These are phyloP conservation scores for Tortricodes alternella DNA, from an alignment of 2,888 invertebrate species.

Conservation along the genomic window DNA sequence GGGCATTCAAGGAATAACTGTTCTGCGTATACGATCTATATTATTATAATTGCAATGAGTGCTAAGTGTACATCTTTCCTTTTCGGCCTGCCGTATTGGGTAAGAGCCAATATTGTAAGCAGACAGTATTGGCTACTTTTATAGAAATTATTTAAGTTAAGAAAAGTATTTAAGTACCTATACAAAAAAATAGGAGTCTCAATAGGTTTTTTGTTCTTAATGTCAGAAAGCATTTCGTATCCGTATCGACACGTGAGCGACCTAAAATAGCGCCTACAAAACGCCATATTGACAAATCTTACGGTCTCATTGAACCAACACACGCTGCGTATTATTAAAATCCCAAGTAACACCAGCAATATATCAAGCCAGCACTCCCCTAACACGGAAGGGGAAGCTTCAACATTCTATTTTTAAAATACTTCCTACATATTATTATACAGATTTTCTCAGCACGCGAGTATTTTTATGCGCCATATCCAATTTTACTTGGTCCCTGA, in stretches of 20 bases:
- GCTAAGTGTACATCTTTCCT: too few relatives aligned
- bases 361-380: conserved; percentile 77
- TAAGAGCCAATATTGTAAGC: too few relatives aligned
- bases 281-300: conserved; percentile 80
- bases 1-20: too few relatives aligned
- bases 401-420: conserved; percentile 74
- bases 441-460: conserved; percentile 67
- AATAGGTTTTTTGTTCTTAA: neutral
- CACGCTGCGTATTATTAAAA: conserved; percentile 79
- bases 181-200: neutral
- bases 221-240: neutral
- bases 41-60: too few relatives aligned
- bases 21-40: too few relatives aligned
- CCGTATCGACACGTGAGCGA: conserved; percentile 62
- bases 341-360: conserved; percentile 78
- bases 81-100: too few relatives aligned
- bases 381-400: conserved; percentile 63
- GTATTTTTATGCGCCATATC: conserved; percentile 68
- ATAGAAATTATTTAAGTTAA: too few relatives aligned
- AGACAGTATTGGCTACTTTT: too few relatives aligned
- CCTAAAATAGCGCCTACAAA: conserved; percentile 77
- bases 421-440: conserved; percentile 77
- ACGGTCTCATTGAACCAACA: conserved; percentile 78
- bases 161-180: too few relatives aligned
- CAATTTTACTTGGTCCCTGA: conserved; percentile 46